These are phyloP conservation scores for Sminthurinus aureus DNA, from an alignment of 2,888 invertebrate genomes.

Conservation along the genomic window DNA sequence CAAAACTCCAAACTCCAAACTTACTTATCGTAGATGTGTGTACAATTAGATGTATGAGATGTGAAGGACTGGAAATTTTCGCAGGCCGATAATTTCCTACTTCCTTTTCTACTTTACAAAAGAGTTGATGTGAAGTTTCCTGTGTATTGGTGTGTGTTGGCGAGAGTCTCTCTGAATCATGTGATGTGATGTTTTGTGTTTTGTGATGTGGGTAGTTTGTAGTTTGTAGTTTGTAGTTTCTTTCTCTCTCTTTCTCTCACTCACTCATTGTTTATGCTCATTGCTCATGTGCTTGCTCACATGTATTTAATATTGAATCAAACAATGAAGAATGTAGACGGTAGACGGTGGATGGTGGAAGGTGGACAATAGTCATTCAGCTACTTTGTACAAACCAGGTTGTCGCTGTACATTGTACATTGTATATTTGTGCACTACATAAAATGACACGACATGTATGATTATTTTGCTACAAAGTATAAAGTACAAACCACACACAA, in stretches of 20 bases:
- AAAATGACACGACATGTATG: too few relatives aligned
- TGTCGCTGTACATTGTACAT: too few relatives aligned
- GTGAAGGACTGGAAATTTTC: slow-evolving; percentile 56
- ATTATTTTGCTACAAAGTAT: too few relatives aligned
- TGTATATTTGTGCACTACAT: too few relatives aligned
- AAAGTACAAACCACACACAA: too few relatives aligned
- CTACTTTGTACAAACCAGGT: too few relatives aligned
- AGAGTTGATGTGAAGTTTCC: slow-evolving; percentile 56
- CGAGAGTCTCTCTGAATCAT: not conserved
- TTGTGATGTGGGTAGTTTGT: not conserved
- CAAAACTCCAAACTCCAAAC: not conserved
- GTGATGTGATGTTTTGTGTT: slow-evolving; percentile 8
- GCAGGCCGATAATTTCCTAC: slow-evolving; percentile 59
- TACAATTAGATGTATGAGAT: slow-evolving; percentile 36
- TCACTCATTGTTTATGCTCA: not conserved
- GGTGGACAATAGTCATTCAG: too few relatives aligned
- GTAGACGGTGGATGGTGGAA: too few relatives aligned
- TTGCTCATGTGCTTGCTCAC: too few relatives aligned
- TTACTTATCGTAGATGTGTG: too few relatives aligned
- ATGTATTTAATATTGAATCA: too few relatives aligned
- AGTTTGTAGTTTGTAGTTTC: not conserved
- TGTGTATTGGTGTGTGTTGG: slow-evolving; percentile 35
- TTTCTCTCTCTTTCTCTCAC: not conserved
- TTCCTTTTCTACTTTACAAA: slow-evolving; percentile 58
- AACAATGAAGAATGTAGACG: too few relatives aligned